These are phyloP conservation scores for Aplodontia rufa DNA, from an alignment of 2,113 vertebrate species.

Conservation along the genomic window DNA sequence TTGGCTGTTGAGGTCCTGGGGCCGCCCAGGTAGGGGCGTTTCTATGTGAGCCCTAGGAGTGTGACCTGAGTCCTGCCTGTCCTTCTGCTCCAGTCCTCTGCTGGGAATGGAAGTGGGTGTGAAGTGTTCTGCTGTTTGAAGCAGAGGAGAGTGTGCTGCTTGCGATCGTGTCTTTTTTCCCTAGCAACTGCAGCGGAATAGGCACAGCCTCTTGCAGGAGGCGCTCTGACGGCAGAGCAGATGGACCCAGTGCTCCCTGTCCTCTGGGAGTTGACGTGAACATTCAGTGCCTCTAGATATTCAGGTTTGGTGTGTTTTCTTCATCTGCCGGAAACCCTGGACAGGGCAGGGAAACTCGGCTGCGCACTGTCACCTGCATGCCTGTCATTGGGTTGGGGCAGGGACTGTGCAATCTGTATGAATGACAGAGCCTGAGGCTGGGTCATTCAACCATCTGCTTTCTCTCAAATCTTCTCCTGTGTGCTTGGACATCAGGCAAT, in stretches of 20 bases:
- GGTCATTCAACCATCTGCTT: neutral
- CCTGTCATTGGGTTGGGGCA: accelerated
- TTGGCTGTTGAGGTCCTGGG: accelerated
- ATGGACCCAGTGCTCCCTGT: neutral
- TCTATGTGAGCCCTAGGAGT: too few species aligned
- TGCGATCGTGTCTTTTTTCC: neutral
- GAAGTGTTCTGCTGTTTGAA: neutral
- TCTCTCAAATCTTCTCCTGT: neutral
- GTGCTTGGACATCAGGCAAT: neutral
- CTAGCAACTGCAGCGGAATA: neutral
- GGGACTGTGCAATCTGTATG: accelerated
- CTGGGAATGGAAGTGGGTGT: neutral
- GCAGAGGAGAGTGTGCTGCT: neutral
- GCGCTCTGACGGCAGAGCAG: neutral
- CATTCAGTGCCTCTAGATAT: neutral
- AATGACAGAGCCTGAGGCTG: too few species aligned
- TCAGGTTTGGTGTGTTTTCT: neutral
- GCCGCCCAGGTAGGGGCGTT: accelerated
- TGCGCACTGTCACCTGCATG: neutral
- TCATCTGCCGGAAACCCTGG: neutral
- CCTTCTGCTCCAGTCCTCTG: neutral
- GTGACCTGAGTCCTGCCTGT: neutral
- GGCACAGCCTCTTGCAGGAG: neutral
- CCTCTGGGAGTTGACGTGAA: neutral
- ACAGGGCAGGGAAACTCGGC: neutral